These are phyloP conservation scores for Aviceda subcristata DNA, from an alignment of 2,113 vertebrate genomes.

Conservation along the genomic window DNA sequence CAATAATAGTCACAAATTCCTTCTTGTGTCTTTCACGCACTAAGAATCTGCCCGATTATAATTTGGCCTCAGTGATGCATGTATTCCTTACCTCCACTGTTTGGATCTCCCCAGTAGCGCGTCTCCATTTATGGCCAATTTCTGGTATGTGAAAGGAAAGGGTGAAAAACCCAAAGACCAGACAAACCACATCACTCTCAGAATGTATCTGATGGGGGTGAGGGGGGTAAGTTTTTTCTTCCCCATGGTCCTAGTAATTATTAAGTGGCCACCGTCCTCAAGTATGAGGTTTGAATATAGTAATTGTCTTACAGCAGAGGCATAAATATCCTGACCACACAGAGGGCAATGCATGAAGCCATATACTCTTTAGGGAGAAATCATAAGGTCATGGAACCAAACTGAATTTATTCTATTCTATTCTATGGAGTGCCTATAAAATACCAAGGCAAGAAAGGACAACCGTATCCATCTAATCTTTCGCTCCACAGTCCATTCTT, in stretches of 20 bases:
- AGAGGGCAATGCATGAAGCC: neutral
- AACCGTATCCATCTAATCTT: neutral
- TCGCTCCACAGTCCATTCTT: neutral
- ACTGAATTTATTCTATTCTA: neutral
- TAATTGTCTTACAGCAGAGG: neutral
- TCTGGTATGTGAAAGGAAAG: neutral
- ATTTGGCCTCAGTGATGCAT: neutral
- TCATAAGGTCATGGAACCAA: neutral
- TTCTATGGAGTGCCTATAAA: neutral
- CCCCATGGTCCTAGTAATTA: neutral
- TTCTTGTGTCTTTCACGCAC: neutral
- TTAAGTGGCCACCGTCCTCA: neutral
- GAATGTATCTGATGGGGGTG: neutral
- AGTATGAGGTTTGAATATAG: neutral
- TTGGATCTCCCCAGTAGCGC: neutral
- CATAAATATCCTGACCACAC: neutral
- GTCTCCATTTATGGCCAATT: neutral
- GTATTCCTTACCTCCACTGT: neutral
- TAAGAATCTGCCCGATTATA: neutral
- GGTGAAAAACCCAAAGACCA: neutral
- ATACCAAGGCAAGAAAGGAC: neutral
- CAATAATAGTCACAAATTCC: neutral
- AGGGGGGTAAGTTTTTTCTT: neutral
- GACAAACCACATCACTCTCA: neutral
- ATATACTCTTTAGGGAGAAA: neutral